Base-by-base conservation (phyloP, 2,797 vertebrate genomes). In the Manis crassicaudata region DNA sequence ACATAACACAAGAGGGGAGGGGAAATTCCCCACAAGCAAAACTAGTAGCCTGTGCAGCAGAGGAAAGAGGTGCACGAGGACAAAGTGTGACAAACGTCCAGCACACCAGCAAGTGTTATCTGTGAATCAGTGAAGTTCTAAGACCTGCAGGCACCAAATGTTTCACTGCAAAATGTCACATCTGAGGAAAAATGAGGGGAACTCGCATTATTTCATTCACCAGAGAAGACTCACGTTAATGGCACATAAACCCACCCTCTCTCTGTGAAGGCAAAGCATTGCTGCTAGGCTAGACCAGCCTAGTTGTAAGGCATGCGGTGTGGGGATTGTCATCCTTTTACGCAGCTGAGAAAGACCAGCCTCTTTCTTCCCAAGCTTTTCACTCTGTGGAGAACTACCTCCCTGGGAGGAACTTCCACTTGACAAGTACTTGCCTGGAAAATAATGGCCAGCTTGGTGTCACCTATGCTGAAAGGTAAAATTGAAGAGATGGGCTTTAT, bases 361-460 rank as follows among this genome's bases (percentile, higher is more conserved):
- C 29, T 85, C 67, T 88, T 46, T 46, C 63, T 70, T 73, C 13
- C 37, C 20, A 72, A 0, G 7, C n/a, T 75, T 92, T 80, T 68
- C 3, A 27, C 37, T 67, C 18, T 65, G 16, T 10, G 56, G 50
- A 50, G 85, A 93, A 12, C 14, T 68, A 21, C 37, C 25, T 58
- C 80, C 87, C 58, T 25, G 46, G 23, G 56, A 90, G 65, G 58
- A 92, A 81, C 50, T 58, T 82, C 63, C 32, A 83, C 58, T 79
- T 92, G 90, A 94, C 54, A 92, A 52, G 67, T 6, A 54, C 40
- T 63, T 95, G 84, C 54, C 46, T 94, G 58, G 82, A 76, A 93
- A 94, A 93, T 93, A 94, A 70, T 29, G 52, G 54, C 46, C 83
- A 75, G 60, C 87, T 96, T 93, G 60, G 90, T 96, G 92, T 95